Evolutionary conservation across 2,113 vertebrate species (phyloP).

Genomic region (Microcebus griseorufus): DNA sequence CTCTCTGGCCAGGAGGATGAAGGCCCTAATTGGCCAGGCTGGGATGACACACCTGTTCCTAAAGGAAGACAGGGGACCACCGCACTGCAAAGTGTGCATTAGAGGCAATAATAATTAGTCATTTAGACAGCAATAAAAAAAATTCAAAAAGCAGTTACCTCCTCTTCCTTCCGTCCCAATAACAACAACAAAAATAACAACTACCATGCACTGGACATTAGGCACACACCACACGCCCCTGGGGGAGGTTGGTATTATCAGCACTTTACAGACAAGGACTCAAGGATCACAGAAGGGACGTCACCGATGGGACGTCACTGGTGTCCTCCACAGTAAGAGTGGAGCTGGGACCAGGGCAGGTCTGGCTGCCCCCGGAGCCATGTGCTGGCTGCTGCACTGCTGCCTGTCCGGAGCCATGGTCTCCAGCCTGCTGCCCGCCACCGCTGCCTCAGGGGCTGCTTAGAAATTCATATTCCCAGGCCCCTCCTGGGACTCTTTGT

Average conservation of each 20-base stretch:
- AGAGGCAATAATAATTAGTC: not conserved
- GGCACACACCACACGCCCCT: rapidly evolving
- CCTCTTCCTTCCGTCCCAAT: not conserved
- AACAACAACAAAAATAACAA: not conserved
- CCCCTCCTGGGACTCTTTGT: not conserved
- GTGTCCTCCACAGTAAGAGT: not conserved
- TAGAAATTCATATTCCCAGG: not conserved
- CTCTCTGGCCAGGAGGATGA: not conserved
- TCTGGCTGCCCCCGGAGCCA: not conserved
- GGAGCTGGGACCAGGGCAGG: not conserved
- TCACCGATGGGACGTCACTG: not conserved
- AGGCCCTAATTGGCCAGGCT: not conserved
- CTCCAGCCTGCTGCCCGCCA: rapidly evolving
- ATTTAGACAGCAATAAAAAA: not conserved
- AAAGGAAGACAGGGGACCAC: not conserved
- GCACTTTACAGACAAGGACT: not conserved
- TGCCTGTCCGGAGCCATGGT: not conserved
- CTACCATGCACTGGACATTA: rapidly evolving
- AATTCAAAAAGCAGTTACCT: not conserved
- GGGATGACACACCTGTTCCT: not conserved
- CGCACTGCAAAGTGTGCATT: not conserved
- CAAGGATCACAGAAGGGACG: not conserved
- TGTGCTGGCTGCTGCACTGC: rapidly evolving
- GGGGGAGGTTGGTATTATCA: rapidly evolving
- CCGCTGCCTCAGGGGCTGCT: not conserved